Evolutionary conservation across 2,888 invertebrate species (phyloP), one percentile per base, ranked within the genome.

Genomic region (Eupithecia exiguata): DNA sequence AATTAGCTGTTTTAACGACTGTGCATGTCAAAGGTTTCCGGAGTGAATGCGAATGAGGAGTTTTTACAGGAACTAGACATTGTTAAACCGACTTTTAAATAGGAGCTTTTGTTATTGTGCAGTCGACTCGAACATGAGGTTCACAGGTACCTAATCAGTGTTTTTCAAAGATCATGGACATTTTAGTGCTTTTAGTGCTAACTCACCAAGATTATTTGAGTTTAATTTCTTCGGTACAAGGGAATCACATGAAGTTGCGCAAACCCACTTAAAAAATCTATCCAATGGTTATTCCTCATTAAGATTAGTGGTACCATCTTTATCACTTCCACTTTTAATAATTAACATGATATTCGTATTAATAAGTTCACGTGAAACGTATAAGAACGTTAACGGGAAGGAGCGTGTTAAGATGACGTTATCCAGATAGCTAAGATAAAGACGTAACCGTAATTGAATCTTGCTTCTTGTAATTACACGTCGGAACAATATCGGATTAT

Each of bases 1-100:
- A 71, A 71, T 71, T 71, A 74, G 69, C 74, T 68, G 76, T 65
- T 70, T 72, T 68, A 75, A 65, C 36, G 46, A 61, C 53, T 5
- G 65, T 25, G 58, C n/a, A 38, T 18, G 62, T 62, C 62, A 35
- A 62, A 62, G 62, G 62, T 18, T 62, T 30, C 61, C 30, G 61
- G 25, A 16, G 30, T 10, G 35, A 35, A 30, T 18, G 30, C 61
- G 35, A 62, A 62, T 62, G 62, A 30, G 35, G 9, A 7, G 49
- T 35, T 35, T 62, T 35, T 62, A 35, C 62, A 62, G 35, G 62
- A 62, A 62, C 21, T 25, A 61, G 14, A 30, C 25, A 14, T 30
- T 16, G 5, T 61, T 30, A 5, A 16, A 30, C 12, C 35, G 35
- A 16, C 35, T 62, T 62, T 58, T 5, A 25, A 12, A 25, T 12